Evolutionary conservation across 1,140 invertebrate genomes (phyloP), one percentile per base, ranked within the genome.

Genomic region (Caenorhabditis brenneri): DNA sequence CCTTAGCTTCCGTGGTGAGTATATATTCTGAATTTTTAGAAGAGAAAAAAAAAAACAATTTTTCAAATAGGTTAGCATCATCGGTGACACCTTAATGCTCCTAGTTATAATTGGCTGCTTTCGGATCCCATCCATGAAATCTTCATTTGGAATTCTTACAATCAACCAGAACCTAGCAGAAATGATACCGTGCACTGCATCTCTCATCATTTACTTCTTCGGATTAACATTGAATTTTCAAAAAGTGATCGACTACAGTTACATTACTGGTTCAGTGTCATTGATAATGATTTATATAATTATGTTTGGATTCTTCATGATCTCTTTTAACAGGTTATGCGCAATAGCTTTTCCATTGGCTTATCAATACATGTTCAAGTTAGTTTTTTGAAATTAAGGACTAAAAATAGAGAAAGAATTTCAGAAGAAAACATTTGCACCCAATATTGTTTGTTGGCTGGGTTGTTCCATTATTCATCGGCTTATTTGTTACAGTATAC

Each of bases 91-190:
- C 29, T 7, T 65, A 4, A 65, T 65, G 58, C 4, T 36, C 16
- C 58, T 65, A 1, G 58, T 65, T 0, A 65, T 65, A 16, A 65
- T 65, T 3, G 58, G 29, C 16, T 27, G 58, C 19, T 33, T 9
- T 19, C 58, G 58, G 16, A 65, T 65, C 7, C 58, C 58, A 33
- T 65, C 58, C 2, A 65, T 65, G 58, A 65, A 65, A 36, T 65
- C 58, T 36, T 36, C 58, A 2, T 65, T 65, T 22, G 58, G 58
- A 36, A 65, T 36, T 16, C 10, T 65, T 29, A 36, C 31, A 3
- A 33, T 65, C 12, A 65, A 65, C n/a, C 58, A 65, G 19, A 65
- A 65, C 36, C 12, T 65, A 1, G 58, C 58, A 7, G 58, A 65
- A 65, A 19, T 65, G 2, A n/a, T 65, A 6, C 58, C 58, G 12